Evolutionary conservation across 1,140 invertebrate species (phyloP), one percentile per base, ranked within the genome.

Genomic region (Nautilus pompilius): DNA sequence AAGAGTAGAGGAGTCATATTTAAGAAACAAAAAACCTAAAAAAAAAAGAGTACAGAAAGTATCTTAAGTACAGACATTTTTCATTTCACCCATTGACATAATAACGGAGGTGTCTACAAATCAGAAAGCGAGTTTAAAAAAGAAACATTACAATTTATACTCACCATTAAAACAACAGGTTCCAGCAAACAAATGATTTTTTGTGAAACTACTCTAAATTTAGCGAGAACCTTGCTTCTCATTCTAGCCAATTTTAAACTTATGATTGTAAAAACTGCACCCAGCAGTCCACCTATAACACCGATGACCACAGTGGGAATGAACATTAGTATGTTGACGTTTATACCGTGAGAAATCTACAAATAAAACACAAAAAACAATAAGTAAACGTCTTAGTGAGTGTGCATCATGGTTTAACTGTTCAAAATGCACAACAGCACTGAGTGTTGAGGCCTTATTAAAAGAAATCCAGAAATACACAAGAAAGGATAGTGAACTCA

Each of bases 311-410:
- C 61, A 0, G 79, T 75, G 3, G 79, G 80, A 34, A 82, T 73
- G 60, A 82, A 81, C 70, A 78, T 76, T 1, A 80, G 57, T 30
- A 82, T 73, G 65, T 82, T 81, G 2, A 81, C 74, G 63, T 78
- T 74, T 45, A 82, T 71, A 30, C 74, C 78, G 49, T 75, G 66
- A 26, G 75, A 62, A 33, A 82, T 69, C 78, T 81, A 65, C 2
- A 66, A 70, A 34, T 64, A 45, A 55, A 49, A 32, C 57, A 10
- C 22, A n/a, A n/a, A n/a, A n/a, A n/a, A n/a, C n/a, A n/a, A n/a
- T n/a, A n/a, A n/a, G 8, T 41, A 41, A 41, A 10, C 8, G n/a
- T 41, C 8, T 10, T 41, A 41, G n/a, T 41, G n/a, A n/a, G n/a
- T n/a, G n/a, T n/a, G n/a, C n/a, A n/a, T n/a, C n/a, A n/a, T n/a